A percentile compares a stretch with the other conserved stretches of the same genome.
Conservation (phyloP, 1,140 invertebrate species). For the Hypothenemus hampei region DNA sequence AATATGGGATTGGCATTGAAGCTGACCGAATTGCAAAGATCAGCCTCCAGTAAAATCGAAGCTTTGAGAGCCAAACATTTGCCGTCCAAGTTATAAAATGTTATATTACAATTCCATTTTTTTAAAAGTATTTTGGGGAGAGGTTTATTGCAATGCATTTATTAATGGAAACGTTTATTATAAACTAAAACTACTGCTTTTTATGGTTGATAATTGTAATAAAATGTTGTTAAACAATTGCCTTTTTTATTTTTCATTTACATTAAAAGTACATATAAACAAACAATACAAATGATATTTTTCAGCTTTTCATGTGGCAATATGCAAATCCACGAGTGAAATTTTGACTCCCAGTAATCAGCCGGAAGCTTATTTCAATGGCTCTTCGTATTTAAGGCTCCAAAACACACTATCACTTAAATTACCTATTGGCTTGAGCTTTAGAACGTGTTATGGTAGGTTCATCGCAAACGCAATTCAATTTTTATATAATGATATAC, state of each 20-base stretch:
- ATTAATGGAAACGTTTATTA: no score
- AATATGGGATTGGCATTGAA: slow-evolving; percentile 97
- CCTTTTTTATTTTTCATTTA: no score
- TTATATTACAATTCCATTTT: no score
- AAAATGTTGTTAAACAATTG: no score
- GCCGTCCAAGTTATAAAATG: slow-evolving; percentile 15
- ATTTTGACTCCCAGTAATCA: slow-evolving; percentile 48
- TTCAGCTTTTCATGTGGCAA: slow-evolving; percentile 10
- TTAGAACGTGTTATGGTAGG: slow-evolving; percentile 69
- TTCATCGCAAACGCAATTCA: slow-evolving; percentile 2
- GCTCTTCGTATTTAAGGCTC: slow-evolving; percentile 66
- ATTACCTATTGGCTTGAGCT: slow-evolving; percentile 72
- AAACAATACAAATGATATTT: no score
- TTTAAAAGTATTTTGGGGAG: no score
- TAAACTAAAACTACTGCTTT: no score
- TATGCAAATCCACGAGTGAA: slow-evolving; percentile 8
- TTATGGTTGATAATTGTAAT: no score
- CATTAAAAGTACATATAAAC: no score
- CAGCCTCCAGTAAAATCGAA: slow-evolving; percentile 66
- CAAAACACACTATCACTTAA: slow-evolving; percentile 65
- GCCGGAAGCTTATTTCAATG: slow-evolving; percentile 76
- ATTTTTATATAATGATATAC: not conserved
- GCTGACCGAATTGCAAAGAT: slow-evolving; percentile 76
- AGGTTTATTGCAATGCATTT: no score
- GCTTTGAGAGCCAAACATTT: slow-evolving; percentile 60